Evolutionary conservation across 2,797 vertebrate species (phyloP), one percentile per base, ranked within the genome.

Genomic region (Chaetodon trifasciatus): DNA sequence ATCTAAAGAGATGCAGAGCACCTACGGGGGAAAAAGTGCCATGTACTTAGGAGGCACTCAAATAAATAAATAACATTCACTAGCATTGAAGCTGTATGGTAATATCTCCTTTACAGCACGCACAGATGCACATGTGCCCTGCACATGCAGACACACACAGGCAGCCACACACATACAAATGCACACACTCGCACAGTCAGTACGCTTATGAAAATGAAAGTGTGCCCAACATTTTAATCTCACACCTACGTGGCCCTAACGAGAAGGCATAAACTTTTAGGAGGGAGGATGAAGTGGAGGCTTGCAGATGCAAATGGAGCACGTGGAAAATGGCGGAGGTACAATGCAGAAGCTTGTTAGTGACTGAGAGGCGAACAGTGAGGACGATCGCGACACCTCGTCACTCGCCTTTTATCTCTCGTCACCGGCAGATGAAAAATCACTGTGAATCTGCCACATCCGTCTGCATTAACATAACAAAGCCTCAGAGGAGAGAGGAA

Each of bases 401-500:
- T 98, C 97, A 98, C 96, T 96, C 96, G 96, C 96, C 97, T 99
- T 98, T 98, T 97, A 98, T 98, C 97, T 97, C 96, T 97, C 96
- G 91, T 95, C 94, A 97, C 96, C 96, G 95, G 96, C 97, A 96
- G 97, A 98, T 97, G 95, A 97, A 96, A 97, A 98, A 98, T 98
- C 97, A 97, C 97, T 96, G 96, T 95, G 97, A 97, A 98, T 97
- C 97, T 96, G 96, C 97, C 96, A 97, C 97, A 97, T 98, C 97
- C 97, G 96, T 96, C 95, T 85, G 94, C 96, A 99, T 99, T 99
- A 98, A 96, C 97, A 99, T 98, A 98, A 98, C 97, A 99, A 98
- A 99, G 97, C 96, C 96, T 95, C 93, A 71, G 92, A 97, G 95
- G 96, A 93, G 95, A 93, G 95, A 95, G 95, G 93, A 94, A 35